Base-by-base conservation (phyloP, 2,888 invertebrate species). In the Zelleria hepariella region DNA sequence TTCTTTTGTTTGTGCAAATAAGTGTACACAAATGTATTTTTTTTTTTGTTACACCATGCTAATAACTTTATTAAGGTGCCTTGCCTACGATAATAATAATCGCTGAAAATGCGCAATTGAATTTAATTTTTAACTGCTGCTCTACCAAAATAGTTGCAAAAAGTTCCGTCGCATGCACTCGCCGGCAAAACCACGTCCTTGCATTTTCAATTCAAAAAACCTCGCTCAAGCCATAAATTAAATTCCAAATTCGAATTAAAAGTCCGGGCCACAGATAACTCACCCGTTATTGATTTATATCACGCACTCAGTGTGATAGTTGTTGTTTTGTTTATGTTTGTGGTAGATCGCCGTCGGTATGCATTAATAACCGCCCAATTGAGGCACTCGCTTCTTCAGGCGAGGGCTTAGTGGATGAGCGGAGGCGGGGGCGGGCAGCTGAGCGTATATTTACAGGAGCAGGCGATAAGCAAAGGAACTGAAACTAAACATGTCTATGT, bases 291-390 rank as follows among this genome's bases (percentile, higher is more conserved):
- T 24, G 6, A 26, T 54, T 26, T 25, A 25, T 24, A 26, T 51
- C 23, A 7, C 51, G 20, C 26, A 25, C 32, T 42, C 26, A n/a
- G 10, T 24, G 18, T 51, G 8, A 21, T 20, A 32, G 20, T 55
- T 20, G 55, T 18, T 20, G 27, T 27, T 55, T 54, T 54, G 54
- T 54, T 54, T 54, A 26, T 54, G 25, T 54, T 51, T 54, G 54
- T 54, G 25, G 55, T 55, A 23, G 51, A 57, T 52, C 49, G 58
- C 52, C 58, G 25, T 8, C 27, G 58, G 72, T 67, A 62, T 68
- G 74, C 78, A 73, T 73, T 82, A 80, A 81, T 82, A 77, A 78
- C 74, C 68, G 71, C 67, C 73, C 81, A 81, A 82, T 82, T 81
- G 78, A 70, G 80, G 70, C 82, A 80, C 70, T 71, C 71, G 71